These are phyloP conservation scores for Rhynchonema sp. DNA, from an alignment of 2,888 invertebrate species.

Conservation along the genomic window DNA sequence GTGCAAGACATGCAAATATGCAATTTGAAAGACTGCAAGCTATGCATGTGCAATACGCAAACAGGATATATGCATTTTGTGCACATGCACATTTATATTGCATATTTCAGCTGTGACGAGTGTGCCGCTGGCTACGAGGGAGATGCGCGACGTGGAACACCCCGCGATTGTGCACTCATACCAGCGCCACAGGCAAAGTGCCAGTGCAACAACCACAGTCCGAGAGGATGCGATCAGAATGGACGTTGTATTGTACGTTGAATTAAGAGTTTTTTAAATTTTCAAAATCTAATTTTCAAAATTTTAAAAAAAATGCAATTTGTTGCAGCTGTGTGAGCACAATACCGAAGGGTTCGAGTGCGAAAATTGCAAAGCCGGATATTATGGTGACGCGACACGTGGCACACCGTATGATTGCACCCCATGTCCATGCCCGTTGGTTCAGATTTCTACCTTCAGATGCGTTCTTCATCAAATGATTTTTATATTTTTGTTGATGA, in stretches of 20 bases:
- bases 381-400: conserved; percentile 36
- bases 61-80: too few relatives aligned
- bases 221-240: conserved; percentile 25
- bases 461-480: too few relatives aligned
- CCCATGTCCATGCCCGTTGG: conserved; percentile 36
- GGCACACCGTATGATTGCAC: conserved; percentile 37
- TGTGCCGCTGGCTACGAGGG: conserved; percentile 37
- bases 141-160: conserved; percentile 29
- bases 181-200: conserved; percentile 25
- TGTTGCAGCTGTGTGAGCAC: background rate
- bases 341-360: conserved; percentile 32
- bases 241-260: conserved; percentile 20
- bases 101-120: conserved; percentile 24
- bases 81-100: background rate
- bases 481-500: too few relatives aligned
- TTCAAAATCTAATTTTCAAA: background rate
- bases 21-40: too few relatives aligned
- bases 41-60: too few relatives aligned
- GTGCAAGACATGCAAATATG: too few relatives aligned
- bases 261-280: background rate
- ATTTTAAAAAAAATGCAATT: background rate
- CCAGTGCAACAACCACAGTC: conserved; percentile 33
- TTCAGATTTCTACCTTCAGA: too few relatives aligned
- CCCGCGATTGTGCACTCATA: conserved; percentile 22
- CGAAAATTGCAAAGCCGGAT: conserved; percentile 36